phyloP scores from a whole-genome alignment of 2,113 vertebrate genomes.

The Mola mola region DNA sequence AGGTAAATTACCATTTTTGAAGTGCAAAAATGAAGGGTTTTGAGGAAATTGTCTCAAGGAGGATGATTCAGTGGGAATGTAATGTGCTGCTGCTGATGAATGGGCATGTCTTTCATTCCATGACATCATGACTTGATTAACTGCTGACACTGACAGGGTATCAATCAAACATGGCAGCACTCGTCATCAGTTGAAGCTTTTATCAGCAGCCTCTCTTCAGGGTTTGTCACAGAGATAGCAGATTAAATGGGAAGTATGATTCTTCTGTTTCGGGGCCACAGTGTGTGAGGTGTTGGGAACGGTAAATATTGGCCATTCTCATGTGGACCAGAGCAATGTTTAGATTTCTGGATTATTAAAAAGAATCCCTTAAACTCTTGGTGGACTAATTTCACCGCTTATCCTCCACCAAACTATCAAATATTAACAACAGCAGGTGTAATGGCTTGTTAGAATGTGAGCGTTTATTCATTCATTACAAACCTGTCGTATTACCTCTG shows the following conservation, averaged over 20 bases:
- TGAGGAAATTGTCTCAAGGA: constrained; percentile 2
- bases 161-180: constrained; percentile 24
- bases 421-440: background rate
- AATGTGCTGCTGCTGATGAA: constrained; percentile 13
- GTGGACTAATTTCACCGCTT: too few relatives aligned
- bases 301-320: too few relatives aligned
- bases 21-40: background rate
- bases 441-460: background rate
- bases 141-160: constrained; percentile 12
- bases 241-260: too few relatives aligned
- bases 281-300: too few relatives aligned
- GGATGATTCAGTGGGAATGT: background rate
- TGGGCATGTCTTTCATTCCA: constrained; percentile 10
- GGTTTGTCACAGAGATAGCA: background rate
- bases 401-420: background rate
- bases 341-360: too few relatives aligned
- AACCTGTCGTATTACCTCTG: too few relatives aligned
- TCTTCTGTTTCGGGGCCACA: too few relatives aligned
- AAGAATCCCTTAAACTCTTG: too few relatives aligned
- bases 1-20: background rate
- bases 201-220: constrained; percentile 13
- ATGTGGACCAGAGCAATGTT: too few relatives aligned
- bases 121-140: constrained; percentile 33
- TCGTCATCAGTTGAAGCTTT: constrained; percentile 11
- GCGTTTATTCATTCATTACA: too few relatives aligned